These are phyloP conservation scores for Cybosia mesomella DNA, from an alignment of 2,888 invertebrate species.

Conservation along the genomic window DNA sequence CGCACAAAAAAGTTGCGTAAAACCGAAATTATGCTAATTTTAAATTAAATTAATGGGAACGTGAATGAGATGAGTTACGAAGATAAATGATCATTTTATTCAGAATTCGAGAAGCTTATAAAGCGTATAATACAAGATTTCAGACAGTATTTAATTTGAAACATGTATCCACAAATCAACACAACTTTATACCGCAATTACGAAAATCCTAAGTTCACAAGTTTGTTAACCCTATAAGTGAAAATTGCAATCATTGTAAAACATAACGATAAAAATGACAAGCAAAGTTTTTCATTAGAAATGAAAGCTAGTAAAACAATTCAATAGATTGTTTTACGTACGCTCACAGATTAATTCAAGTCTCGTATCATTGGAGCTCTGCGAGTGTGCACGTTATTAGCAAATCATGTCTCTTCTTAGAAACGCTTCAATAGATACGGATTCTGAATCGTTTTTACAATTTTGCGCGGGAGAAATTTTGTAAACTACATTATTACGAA, in stretches of 20 bases:
- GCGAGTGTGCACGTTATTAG: slow-evolving; percentile 63
- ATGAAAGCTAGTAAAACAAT: slow-evolving; percentile 74
- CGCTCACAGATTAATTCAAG: slow-evolving; percentile 67
- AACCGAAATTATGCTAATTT: no score
- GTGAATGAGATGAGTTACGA: no score
- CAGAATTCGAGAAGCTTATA: not conserved
- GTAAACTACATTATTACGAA: slow-evolving; percentile 40
- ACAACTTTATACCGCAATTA: slow-evolving; percentile 26
- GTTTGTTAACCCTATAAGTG: slow-evolving; percentile 65
- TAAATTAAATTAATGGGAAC: no score
- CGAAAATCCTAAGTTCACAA: slow-evolving; percentile 31
- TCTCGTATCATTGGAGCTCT: slow-evolving; percentile 56
- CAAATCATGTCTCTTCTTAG: slow-evolving; percentile 70
- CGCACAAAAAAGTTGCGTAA: no score
- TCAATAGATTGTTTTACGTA: slow-evolving; percentile 67
- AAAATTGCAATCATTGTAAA: slow-evolving; percentile 60
- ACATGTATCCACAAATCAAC: slow-evolving; percentile 19
- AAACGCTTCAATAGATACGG: slow-evolving; percentile 74
- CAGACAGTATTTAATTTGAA: slow-evolving; percentile 3
- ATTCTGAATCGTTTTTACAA: slow-evolving; percentile 74
- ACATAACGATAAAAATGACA: slow-evolving; percentile 67
- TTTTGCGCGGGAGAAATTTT: slow-evolving; percentile 62
- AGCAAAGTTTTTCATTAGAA: slow-evolving; percentile 68
- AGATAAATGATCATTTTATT: no score
- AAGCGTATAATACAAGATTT: no score